Conservation (phyloP, 2,113 vertebrate species). For the Mugil cephalus region DNA sequence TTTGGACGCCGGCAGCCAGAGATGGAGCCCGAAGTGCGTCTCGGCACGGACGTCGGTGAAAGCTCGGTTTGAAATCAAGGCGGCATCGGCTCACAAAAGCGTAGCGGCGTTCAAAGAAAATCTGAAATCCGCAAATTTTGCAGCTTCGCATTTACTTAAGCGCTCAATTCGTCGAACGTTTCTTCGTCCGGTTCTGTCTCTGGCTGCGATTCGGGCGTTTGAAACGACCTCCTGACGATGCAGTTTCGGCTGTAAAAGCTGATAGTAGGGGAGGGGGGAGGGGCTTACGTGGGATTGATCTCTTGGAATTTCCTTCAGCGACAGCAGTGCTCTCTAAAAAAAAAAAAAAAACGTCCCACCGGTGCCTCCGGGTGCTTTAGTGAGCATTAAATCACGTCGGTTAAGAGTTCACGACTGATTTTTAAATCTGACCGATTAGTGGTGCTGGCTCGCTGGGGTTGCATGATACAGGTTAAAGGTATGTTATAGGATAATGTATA, state of each 20-base stretch:
- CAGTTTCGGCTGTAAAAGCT: constrained; percentile 55
- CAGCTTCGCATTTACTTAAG: not conserved
- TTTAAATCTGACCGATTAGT: constrained; percentile 11
- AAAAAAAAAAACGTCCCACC: not conserved
- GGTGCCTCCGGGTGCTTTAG: constrained; percentile 30
- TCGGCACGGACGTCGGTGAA: constrained; percentile 1
- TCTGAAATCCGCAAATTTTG: no score
- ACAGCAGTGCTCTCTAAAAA: constrained; percentile 59
- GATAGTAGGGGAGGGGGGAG: constrained; percentile 15
- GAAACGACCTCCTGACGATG: constrained; percentile 35
- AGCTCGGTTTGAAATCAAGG: not conserved
- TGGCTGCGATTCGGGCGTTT: constrained; percentile 58
- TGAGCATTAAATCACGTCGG: constrained; percentile 33
- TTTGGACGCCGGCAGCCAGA: constrained; percentile 56
- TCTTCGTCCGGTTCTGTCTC: constrained; percentile 36
- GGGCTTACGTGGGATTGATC: constrained; percentile 38
- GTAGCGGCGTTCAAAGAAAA: no score
- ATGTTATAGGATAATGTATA: no score
- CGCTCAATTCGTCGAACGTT: not conserved
- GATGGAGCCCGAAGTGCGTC: constrained; percentile 37
- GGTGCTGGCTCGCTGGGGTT: not conserved
- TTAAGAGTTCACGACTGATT: constrained; percentile 20
- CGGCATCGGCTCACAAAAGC: not conserved
- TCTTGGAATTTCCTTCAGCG: constrained; percentile 35
- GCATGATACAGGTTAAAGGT: constrained; percentile 21